Evolutionary conservation across 2,888 invertebrate genomes (phyloP).

Genomic region (Ennomos erosarius): DNA sequence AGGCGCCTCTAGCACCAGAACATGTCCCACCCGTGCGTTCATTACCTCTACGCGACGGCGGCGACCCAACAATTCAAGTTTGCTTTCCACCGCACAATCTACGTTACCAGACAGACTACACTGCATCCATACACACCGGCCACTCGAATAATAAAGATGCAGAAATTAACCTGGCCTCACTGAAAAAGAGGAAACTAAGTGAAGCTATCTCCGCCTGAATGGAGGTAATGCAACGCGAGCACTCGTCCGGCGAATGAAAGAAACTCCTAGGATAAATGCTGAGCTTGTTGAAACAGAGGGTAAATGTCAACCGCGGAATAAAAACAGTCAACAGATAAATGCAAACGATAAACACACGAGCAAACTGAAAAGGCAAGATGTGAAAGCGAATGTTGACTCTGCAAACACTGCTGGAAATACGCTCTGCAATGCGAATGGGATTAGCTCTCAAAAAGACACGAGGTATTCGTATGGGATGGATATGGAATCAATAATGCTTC

Average conservation of each 20-base stretch:
- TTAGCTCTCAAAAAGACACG: conserved; percentile 43
- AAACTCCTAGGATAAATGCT: conserved; percentile 74
- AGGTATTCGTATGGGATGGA: conserved; percentile 64
- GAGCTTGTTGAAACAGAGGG: conserved; percentile 81
- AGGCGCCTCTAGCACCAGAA: conserved; percentile 77
- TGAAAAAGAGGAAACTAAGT: conserved; percentile 84
- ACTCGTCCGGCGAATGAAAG: conserved; percentile 81
- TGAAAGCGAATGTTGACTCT: conserved; percentile 69
- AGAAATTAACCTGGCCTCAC: conserved; percentile 81
- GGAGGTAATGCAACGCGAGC: conserved; percentile 78
- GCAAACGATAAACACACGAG: conserved; percentile 82
- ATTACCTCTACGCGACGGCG: conserved; percentile 77
- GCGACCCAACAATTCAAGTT: conserved; percentile 84
- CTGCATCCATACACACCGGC: conserved; percentile 71
- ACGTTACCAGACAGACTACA: conserved; percentile 78
- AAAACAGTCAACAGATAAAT: conserved; percentile 86
- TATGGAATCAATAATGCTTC: conserved; percentile 74
- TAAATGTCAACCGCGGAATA: conserved; percentile 83
- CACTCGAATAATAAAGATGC: conserved; percentile 85
- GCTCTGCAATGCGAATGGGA: conserved; percentile 45
- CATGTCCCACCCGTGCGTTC: conserved; percentile 82
- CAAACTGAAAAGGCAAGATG: conserved; percentile 74
- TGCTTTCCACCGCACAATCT: conserved; percentile 84
- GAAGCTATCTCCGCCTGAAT: conserved; percentile 83
- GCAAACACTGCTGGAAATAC: conserved; percentile 49